Conservation (phyloP, 2,888 invertebrate genomes). For the Caenorhabditis becei region DNA sequence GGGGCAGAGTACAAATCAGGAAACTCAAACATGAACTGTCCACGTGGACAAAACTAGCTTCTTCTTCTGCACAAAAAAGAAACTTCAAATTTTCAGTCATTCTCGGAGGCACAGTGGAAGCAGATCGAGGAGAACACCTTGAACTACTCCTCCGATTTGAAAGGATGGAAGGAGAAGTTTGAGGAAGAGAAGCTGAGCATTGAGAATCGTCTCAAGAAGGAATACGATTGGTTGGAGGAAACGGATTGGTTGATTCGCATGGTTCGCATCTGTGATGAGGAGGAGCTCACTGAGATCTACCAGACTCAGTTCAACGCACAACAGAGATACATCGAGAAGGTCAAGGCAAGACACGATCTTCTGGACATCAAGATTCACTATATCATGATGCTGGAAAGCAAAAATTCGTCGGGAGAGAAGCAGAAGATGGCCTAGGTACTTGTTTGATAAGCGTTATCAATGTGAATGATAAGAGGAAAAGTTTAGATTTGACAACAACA, state of each 20-base stretch:
- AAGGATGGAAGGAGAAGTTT: conserved; percentile 25
- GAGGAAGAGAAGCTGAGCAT: neutral
- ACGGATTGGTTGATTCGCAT: conserved; percentile 16
- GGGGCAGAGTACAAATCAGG: too few relatives aligned
- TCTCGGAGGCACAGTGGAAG: conserved; percentile 15
- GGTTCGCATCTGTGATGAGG: neutral
- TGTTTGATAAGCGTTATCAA: too few relatives aligned
- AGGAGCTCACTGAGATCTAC: conserved; percentile 4
- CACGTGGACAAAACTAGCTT: too few relatives aligned
- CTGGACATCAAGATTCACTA: conserved; percentile 1
- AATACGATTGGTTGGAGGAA: conserved; percentile 1
- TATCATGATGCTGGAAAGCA: neutral
- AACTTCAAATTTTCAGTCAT: conserved; percentile 12
- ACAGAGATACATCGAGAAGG: neutral
- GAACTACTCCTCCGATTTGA: neutral
- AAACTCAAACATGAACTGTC: too few relatives aligned
- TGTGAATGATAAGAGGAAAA: too few relatives aligned
- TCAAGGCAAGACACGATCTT: neutral
- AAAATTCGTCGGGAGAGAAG: neutral
- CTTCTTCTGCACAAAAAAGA: too few relatives aligned
- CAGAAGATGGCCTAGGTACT: too few relatives aligned
- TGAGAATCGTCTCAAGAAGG: neutral
- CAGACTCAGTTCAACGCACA: neutral
- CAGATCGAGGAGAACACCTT: conserved; percentile 14
- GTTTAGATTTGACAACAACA: too few relatives aligned